Evolutionary conservation across 2,113 vertebrate genomes (phyloP), one percentile per base, ranked within the genome.

Genomic region (Corythaeola cristata): DNA sequence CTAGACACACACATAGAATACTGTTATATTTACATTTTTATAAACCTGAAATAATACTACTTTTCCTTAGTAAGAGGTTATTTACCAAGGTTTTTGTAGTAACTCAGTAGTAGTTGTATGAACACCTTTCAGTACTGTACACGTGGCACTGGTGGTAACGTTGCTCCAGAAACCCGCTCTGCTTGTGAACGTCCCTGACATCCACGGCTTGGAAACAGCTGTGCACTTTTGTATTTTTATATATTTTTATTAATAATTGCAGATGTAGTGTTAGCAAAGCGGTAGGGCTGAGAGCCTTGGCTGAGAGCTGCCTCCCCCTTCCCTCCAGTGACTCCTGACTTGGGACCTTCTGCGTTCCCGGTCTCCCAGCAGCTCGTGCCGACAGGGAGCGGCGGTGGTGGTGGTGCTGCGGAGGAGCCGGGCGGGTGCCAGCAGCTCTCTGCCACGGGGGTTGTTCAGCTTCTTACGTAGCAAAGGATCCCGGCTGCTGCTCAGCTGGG

Each of bases 21-120:
- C 83, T 8, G 71, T 73, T 76, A 27, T 66, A 93, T 71, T 96
- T 85, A 64, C 92, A 68, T 93, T 93, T 97, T 96, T 81, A 92
- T 94, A 97, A 88, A 63, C 60, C 11, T 47, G 37, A 83, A 85
- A 85, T 22, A 52, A 21, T 60, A 32, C 1, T 84, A 18, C 60
- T 85, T 90, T 71, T 79, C 73, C 69, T 71, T 77, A 47, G 63
- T 32, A 16, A 32, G 84, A 84, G 62, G 56, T 69, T 33, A 23
- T 85, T 81, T 68, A 27, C 80, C 10, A 0, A 30, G 63, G 47
- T 15, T 90, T 88, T 86, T 85, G 75, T 84, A 92, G 60, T 60
- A 49, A 55, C 71, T 85, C 37, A 5, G 20, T 8, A 24, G 8
- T 39, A 39, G 89, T 7, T 76, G 84, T 62, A 58, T 23, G 23